Percentiles rank a stretch among this genome's conserved stretches.
phyloP scores from a whole-genome alignment of 2,888 invertebrate genomes.

The Callyntrura guangdongensis region DNA sequence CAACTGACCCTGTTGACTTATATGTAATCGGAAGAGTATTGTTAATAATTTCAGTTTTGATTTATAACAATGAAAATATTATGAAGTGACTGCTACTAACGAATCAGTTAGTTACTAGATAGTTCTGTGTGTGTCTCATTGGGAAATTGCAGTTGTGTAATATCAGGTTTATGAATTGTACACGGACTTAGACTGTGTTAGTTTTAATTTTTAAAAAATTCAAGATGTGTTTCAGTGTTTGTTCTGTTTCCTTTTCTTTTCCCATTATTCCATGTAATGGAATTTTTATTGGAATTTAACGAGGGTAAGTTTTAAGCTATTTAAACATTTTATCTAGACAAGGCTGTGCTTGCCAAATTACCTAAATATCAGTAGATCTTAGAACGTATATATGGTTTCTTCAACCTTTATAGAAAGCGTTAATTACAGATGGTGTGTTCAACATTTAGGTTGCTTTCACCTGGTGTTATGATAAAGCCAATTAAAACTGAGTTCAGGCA shows the following conservation, averaged over 20 bases:
- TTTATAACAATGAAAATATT: too few relatives aligned
- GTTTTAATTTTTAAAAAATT: constrained; percentile 35
- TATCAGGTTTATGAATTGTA: too few relatives aligned
- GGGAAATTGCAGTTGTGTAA: too few relatives aligned
- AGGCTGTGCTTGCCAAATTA: neutral
- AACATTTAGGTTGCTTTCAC: too few relatives aligned
- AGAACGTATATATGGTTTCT: neutral
- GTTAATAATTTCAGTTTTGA: too few relatives aligned
- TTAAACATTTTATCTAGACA: neutral
- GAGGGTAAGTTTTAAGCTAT: constrained; percentile 78
- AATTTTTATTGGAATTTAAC: constrained; percentile 83
- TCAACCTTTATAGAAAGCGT: neutral
- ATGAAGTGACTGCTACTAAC: too few relatives aligned
- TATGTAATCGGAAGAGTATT: too few relatives aligned
- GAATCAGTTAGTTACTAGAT: too few relatives aligned
- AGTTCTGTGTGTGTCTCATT: too few relatives aligned
- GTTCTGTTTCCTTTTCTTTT: constrained; percentile 30
- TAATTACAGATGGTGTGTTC: too few relatives aligned
- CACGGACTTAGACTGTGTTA: neutral
- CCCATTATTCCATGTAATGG: constrained; percentile 81
- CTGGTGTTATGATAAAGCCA: neutral
- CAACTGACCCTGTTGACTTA: too few relatives aligned
- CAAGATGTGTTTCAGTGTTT: constrained; percentile 56
- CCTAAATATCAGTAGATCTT: neutral
- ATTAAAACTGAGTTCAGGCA: constrained; percentile 18